Evolutionary conservation across 2,888 invertebrate genomes (phyloP).

Genomic region (Drosophila anomalata): DNA sequence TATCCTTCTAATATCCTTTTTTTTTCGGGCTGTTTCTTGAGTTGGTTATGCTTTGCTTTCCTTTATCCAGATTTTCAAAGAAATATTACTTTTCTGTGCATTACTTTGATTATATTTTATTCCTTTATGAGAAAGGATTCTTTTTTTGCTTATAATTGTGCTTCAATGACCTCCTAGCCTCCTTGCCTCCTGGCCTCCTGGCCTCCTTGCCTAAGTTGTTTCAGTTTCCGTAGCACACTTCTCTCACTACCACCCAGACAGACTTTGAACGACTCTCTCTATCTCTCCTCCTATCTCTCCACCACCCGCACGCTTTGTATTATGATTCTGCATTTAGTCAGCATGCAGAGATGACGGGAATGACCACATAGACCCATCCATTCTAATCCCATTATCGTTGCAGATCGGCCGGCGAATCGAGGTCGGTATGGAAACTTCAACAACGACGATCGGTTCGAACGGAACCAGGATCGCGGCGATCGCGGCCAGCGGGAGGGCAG

Average conservation of each 20-base stretch:
- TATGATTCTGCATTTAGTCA: slow-evolving; percentile 28
- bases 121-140: not conserved
- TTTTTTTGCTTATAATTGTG: too few species aligned
- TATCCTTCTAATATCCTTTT: not conserved
- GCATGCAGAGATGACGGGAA: slow-evolving; percentile 24
- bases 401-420: slow-evolving; percentile 84
- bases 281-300: not conserved
- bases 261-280: slow-evolving; percentile 8
- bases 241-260: slow-evolving; percentile 5
- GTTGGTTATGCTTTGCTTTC: slow-evolving; percentile 31
- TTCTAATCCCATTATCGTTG: slow-evolving; percentile 15
- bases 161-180: too few species aligned
- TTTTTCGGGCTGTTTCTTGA: slow-evolving; percentile 6
- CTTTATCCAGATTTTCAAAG: not conserved
- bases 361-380: not conserved
- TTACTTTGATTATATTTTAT: not conserved
- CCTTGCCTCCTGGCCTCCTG: too few species aligned
- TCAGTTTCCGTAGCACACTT: slow-evolving; percentile 15
- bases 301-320: slow-evolving; percentile 36
- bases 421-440: slow-evolving; percentile 83
- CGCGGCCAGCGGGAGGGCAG: slow-evolving; percentile 83
- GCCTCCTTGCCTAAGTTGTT: not conserved
- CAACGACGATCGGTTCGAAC: slow-evolving; percentile 83
- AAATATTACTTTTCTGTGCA: not conserved
- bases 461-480: slow-evolving; percentile 76